A percentile compares a stretch with the other conserved stretches of the same genome.
These are phyloP conservation scores for Saimiri boliviensis DNA, from an alignment of 2,113 vertebrate genomes.

Conservation along the genomic window DNA sequence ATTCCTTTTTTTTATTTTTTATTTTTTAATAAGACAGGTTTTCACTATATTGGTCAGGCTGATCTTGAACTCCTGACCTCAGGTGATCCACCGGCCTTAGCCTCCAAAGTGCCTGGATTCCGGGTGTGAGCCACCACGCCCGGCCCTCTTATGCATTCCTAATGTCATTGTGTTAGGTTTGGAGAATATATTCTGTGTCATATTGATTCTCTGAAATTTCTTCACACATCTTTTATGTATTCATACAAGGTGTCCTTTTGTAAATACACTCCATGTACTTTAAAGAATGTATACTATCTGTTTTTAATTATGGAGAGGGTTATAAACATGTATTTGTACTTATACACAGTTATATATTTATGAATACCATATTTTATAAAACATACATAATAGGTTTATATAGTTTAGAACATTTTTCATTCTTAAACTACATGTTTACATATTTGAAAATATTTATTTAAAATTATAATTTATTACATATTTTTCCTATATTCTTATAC, in stretches of 20 bases:
- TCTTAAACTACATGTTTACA: not conserved
- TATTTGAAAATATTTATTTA: not conserved
- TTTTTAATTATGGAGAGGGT: not conserved
- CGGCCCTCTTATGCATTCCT: not conserved
- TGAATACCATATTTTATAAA: not conserved
- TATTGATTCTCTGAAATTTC: not conserved
- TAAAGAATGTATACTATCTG: not conserved
- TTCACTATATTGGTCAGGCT: too few species aligned
- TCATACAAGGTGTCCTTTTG: not conserved
- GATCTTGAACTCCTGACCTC: too few species aligned
- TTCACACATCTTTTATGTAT: not conserved
- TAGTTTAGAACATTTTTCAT: not conserved
- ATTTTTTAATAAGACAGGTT: too few species aligned
- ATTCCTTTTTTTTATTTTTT: not conserved
- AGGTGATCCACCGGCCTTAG: too few species aligned
- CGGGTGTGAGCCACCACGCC: too few species aligned
- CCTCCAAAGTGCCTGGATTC: too few species aligned
- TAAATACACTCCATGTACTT: not conserved
- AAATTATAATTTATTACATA: not conserved
- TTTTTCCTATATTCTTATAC: not conserved
- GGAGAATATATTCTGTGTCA: not conserved
- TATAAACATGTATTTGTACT: not conserved
- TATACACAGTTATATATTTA: not conserved
- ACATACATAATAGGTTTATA: not conserved
- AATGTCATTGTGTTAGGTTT: not conserved